Evolutionary conservation across 2,888 invertebrate species (phyloP).

Genomic region (Pammene fasciana): DNA sequence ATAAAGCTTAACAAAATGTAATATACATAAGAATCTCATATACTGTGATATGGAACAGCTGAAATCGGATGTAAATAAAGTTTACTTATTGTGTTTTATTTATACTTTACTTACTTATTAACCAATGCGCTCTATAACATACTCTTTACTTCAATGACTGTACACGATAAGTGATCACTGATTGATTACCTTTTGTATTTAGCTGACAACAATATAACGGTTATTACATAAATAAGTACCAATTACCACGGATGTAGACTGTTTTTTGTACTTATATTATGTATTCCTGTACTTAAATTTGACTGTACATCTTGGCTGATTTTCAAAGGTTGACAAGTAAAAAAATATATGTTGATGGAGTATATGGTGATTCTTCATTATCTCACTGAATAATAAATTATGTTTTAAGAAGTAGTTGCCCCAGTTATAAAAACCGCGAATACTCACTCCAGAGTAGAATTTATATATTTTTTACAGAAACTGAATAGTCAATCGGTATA

Average conservation of each 20-base stretch:
- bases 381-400: too few species aligned
- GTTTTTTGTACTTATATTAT: slow-evolving; percentile 16
- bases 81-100: slow-evolving; percentile 19
- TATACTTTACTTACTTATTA: too few species aligned
- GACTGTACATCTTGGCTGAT: slow-evolving; percentile 13
- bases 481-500: too few species aligned
- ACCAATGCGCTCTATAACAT: neutral
- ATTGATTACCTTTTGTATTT: too few species aligned
- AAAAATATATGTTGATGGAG: slow-evolving; percentile 12
- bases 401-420: too few species aligned
- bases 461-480: too few species aligned
- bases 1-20: neutral
- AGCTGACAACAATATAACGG: slow-evolving; percentile 15
- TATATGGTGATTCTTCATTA: neutral
- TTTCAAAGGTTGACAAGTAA: slow-evolving; percentile 1
- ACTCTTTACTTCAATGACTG: slow-evolving; percentile 19
- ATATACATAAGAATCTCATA: slow-evolving; percentile 30
- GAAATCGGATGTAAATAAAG: slow-evolving; percentile 11
- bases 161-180: slow-evolving; percentile 13
- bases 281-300: slow-evolving; percentile 18
- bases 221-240: neutral
- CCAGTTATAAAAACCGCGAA: too few species aligned
- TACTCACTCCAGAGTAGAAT: too few species aligned
- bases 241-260: slow-evolving; percentile 14
- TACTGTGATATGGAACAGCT: slow-evolving; percentile 41